Evolutionary conservation across 2,797 vertebrate genomes (phyloP).

Genomic region (Stomatorhinus walkeri): DNA sequence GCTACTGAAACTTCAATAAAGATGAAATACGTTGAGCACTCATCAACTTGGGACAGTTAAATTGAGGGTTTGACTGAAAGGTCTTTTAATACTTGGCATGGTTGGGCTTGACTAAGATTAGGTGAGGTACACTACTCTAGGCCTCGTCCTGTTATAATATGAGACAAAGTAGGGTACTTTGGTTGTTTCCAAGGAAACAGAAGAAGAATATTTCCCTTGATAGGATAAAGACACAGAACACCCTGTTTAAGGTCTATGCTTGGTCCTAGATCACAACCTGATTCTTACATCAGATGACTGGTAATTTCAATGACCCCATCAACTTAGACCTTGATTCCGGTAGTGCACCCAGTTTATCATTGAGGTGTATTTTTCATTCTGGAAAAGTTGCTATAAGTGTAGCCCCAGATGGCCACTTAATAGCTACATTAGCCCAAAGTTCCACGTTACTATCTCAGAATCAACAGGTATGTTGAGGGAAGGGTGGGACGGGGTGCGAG

Average conservation of each 20-base stretch:
- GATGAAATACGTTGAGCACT: not conserved
- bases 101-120: not conserved
- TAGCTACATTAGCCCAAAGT: slow-evolving; percentile 52
- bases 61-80: not conserved
- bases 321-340: not conserved
- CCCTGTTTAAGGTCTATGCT: not conserved
- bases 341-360: not conserved
- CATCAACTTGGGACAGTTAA: not conserved
- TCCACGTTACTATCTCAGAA: slow-evolving; percentile 50
- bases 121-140: not conserved
- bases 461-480: slow-evolving; percentile 47
- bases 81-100: not conserved
- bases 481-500: not conserved
- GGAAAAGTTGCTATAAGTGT: slow-evolving; percentile 34
- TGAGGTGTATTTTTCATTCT: not conserved
- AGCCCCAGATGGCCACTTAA: slow-evolving; percentile 54
- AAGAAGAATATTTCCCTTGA: not conserved
- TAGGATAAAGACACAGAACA: not conserved
- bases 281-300: not conserved
- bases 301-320: not conserved
- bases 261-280: not conserved
- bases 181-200: not conserved
- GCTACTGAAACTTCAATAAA: not conserved
- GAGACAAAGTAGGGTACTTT: not conserved
- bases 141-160: not conserved